Percentiles rank a stretch among this genome's conserved stretches.
Conservation (phyloP, 1,140 invertebrate species). For the Hylaeus volcanicus region DNA sequence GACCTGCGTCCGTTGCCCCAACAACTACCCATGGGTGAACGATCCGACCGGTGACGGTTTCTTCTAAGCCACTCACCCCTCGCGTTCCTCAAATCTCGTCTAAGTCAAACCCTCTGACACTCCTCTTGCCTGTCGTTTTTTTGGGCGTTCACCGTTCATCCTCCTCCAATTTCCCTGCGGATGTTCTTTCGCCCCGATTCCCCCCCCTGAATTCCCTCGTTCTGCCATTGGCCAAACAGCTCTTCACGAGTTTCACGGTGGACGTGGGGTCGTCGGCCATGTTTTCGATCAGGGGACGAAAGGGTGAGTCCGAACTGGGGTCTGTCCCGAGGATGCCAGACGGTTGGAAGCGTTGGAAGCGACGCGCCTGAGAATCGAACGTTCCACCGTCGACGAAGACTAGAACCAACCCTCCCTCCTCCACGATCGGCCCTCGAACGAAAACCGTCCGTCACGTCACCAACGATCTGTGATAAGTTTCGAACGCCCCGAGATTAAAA, state of each 20-base stretch:
- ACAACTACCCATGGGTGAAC: slow-evolving; percentile 96
- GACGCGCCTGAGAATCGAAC: too few relatives aligned
- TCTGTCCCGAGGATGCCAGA: neutral
- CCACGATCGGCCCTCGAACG: neutral
- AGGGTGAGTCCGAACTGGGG: neutral
- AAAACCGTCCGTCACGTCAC: slow-evolving; percentile 23
- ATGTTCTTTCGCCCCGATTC: neutral
- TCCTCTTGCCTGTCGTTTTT: slow-evolving; percentile 26
- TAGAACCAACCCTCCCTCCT: neutral
- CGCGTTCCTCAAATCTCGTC: slow-evolving; percentile 64
- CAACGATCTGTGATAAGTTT: slow-evolving; percentile 60
- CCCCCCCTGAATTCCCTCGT: slow-evolving; percentile 3
- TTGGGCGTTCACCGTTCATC: slow-evolving; percentile 14
- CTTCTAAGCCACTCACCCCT: slow-evolving; percentile 83
- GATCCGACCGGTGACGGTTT: slow-evolving; percentile 95
- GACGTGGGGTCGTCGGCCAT: slow-evolving; percentile 13
- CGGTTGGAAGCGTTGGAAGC: too few relatives aligned
- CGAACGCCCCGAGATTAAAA: slow-evolving; percentile 20
- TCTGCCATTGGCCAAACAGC: slow-evolving; percentile 19
- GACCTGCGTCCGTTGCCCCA: slow-evolving; percentile 95
- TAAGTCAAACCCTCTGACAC: slow-evolving; percentile 65
- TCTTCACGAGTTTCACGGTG: slow-evolving; percentile 38
- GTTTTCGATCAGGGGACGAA: slow-evolving; percentile 6
- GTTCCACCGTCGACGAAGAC: neutral
- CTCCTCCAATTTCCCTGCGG: neutral